Evolutionary conservation across 2,797 vertebrate species (phyloP).

Genomic region (Dendrocincla fuliginosa): DNA sequence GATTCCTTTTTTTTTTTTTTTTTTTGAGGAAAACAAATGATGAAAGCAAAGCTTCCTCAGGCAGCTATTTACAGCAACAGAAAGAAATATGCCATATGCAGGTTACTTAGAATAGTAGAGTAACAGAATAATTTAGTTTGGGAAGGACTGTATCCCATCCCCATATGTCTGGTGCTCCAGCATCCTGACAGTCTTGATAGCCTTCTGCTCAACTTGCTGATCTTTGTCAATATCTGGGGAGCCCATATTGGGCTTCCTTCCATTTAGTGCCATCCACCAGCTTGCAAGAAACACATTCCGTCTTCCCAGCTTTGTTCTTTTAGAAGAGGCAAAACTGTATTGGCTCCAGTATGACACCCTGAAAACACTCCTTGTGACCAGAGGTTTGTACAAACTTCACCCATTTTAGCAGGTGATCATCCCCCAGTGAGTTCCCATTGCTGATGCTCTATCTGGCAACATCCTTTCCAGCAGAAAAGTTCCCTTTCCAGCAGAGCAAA

Average conservation of each 20-base stretch:
- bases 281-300: not conserved
- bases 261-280: not conserved
- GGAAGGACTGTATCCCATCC: not conserved
- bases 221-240: not conserved
- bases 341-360: not conserved
- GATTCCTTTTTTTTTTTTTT: not conserved
- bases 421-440: not conserved
- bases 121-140: not conserved
- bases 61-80: not conserved
- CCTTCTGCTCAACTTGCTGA: not conserved
- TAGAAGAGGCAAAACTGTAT: not conserved
- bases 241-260: accelerated
- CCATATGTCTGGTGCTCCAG: not conserved
- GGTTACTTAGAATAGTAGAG: not conserved
- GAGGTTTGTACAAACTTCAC: not conserved
- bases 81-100: not conserved
- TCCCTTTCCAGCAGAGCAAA: not conserved
- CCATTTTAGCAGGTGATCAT: not conserved
- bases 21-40: not conserved
- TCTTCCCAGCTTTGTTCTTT: accelerated
- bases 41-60: not conserved
- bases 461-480: too few relatives aligned
- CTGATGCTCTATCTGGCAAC: not conserved
- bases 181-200: not conserved
- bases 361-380: not conserved